Base-by-base conservation (phyloP, 53 echinoderm and acorn worm genomes). In the Antedon mediterranea region DNA sequence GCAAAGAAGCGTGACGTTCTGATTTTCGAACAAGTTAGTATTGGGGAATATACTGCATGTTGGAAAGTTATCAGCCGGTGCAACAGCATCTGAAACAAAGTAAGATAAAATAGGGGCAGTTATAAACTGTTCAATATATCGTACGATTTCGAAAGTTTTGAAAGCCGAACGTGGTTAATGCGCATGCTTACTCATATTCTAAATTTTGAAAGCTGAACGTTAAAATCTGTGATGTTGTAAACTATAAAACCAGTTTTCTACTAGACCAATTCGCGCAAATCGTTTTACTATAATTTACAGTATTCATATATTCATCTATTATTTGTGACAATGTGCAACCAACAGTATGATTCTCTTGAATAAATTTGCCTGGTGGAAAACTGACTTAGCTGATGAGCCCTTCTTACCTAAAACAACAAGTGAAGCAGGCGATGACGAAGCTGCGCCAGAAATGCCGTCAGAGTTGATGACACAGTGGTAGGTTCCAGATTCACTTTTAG, bases 401-500 rank as follows among this genome's bases (percentile, higher is more conserved):
- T 72, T 71, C 78, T 71, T 84, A 94, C 94, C 76, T 72, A 43
- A 30, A 0, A 90, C 88, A n/a, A 86, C 86, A 13, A 97, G 86
- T 0, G 81, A 82, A 13, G 98, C 98, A 7, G 85, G 86, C 26
- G 87, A 84, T 6, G 98, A 97, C 0, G 98, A 84, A 0, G 90
- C 84, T 28, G 92, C 75, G 0, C 74, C 74, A 30, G 85, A 85
- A 11, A 75, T 73, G 28, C 77, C 81, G 0, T 83, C 87, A 0
- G 41, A 83, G 5, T 83, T 79, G 15, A 92, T 84, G 11, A 88
- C 77, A 44, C 92, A 97, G 71, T 83, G 85, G 44, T 93, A 97
- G 18, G 82, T 77, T 0, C 85, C 92, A 28, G 74, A 71, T 73
- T 97, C 98, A 20, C 42, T 74, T 0, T 43, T 14, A 20, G 37